Evolutionary conservation across 2,888 invertebrate genomes (phyloP), one percentile per base, ranked within the genome.

Genomic region (Melieria crassipennis): DNA sequence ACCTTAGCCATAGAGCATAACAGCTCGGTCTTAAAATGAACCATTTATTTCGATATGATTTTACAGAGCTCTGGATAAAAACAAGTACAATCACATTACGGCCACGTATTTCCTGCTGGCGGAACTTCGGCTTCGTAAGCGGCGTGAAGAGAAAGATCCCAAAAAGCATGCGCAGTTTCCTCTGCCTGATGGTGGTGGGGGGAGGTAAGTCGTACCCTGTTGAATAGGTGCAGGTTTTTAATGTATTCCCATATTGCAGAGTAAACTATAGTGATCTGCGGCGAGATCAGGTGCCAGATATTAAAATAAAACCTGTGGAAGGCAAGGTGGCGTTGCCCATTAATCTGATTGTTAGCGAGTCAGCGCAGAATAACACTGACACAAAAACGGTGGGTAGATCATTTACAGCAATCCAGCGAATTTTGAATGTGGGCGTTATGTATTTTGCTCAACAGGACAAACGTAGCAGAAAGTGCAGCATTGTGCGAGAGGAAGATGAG

Each of bases 21-120:
- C n/a, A 61, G n/a, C n/a, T 10, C 64, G 67, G 63, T 70, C 47
- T 4, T 50, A 57, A 67, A 55, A 63, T 70, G 4, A 30, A n/a
- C 5, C 48, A 52, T 65, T 58, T 56, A n/a, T 58, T 50, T 60
- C 13, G 43, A 10, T 47, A 58, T 60, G 62, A 43, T 30, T 71
- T 69, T 73, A 0, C 84, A 95, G 95, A 76, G 94, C 97, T 70
- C 88, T 99, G 82, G 97, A 98, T 84, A 94, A 93, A 84, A 96
- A 98, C 88, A 96, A 97, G 84, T 99, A 99, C 88, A 97, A 97
- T 88, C 97, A 99, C 87, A 94, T 99, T 82, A 98, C 99, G 47
- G 99, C 99, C 62, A 99, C 99, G 30, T 99, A 98, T 88, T 99
- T 95, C 88, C 89, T 99, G 79, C 88, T 99, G 79, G 98, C 98